Percentiles rank a stretch among this genome's conserved stretches.
These are phyloP conservation scores for Thermophis baileyi DNA, from an alignment of 2,113 vertebrate species.

Conservation along the genomic window DNA sequence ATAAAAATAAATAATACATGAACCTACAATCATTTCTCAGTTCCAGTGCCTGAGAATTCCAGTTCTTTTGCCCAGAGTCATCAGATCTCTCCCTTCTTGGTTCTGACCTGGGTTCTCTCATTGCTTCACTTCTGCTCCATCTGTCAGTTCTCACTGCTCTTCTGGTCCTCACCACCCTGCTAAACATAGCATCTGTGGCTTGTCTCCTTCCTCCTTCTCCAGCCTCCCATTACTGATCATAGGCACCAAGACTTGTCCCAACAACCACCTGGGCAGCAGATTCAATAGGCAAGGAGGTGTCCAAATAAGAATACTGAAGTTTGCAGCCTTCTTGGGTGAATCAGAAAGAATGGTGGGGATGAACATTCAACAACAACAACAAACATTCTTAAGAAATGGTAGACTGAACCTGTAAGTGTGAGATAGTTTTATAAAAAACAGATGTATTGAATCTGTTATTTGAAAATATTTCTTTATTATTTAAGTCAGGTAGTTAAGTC, in stretches of 20 bases:
- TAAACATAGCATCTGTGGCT: not conserved
- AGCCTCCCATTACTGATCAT: not conserved
- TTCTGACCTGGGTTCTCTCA: not conserved
- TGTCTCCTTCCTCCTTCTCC: not conserved
- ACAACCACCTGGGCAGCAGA: not conserved
- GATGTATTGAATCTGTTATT: not conserved
- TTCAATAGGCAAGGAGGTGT: not conserved
- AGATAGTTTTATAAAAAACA: not conserved
- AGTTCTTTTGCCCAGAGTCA: not conserved
- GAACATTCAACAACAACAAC: not conserved
- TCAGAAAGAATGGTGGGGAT: not conserved
- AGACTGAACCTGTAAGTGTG: not conserved
- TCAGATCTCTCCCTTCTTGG: not conserved
- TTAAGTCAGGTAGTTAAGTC: not conserved
- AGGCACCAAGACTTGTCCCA: not conserved
- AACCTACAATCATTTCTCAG: not conserved
- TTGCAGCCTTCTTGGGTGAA: not conserved
- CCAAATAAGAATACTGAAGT: not conserved
- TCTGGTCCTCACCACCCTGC: not conserved
- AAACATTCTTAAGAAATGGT: not conserved
- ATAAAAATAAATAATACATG: not conserved
- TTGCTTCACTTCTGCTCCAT: not conserved
- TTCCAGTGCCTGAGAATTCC: not conserved
- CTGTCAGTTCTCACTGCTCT: not conserved
- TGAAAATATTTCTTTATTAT: not conserved